These are phyloP conservation scores for Drosophila varians DNA, from an alignment of 1,140 invertebrate genomes.

Conservation along the genomic window DNA sequence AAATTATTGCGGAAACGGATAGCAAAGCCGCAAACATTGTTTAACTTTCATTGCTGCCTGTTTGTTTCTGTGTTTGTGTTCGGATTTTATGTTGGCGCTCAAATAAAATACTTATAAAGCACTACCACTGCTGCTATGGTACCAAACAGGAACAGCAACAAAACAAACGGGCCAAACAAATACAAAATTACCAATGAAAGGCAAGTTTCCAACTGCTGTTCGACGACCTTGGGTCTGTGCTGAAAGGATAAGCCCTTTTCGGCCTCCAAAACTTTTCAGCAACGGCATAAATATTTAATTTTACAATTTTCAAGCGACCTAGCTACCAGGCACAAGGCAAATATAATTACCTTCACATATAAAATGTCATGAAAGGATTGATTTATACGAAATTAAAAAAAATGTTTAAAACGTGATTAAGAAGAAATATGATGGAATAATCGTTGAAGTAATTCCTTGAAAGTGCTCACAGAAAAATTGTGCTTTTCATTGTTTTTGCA, in stretches of 20 bases:
- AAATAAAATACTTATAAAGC: slow-evolving; percentile 16
- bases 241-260: slow-evolving; percentile 41
- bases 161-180: slow-evolving; percentile 1
- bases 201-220: slow-evolving; percentile 28
- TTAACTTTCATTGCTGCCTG: slow-evolving; percentile 67
- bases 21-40: slow-evolving; percentile 70
- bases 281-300: slow-evolving; percentile 40
- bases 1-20: slow-evolving; percentile 77
- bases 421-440: background rate
- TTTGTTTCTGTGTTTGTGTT: slow-evolving; percentile 9
- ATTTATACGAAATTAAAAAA: slow-evolving; percentile 2
- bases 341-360: slow-evolving; percentile 16
- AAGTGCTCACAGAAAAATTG: slow-evolving; percentile 1
- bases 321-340: slow-evolving; percentile 16
- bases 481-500: slow-evolving; percentile 13
- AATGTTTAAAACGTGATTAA: background rate
- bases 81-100: slow-evolving; percentile 28
- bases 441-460: background rate
- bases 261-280: slow-evolving; percentile 26
- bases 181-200: slow-evolving; percentile 41
- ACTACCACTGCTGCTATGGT: no score
- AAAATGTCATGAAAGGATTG: background rate
- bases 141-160: background rate
- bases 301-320: slow-evolving; percentile 18
- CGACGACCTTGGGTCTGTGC: slow-evolving; percentile 17